Conservation (phyloP, 2,797 vertebrate species). For the Chaetophractus vellerosus region DNA sequence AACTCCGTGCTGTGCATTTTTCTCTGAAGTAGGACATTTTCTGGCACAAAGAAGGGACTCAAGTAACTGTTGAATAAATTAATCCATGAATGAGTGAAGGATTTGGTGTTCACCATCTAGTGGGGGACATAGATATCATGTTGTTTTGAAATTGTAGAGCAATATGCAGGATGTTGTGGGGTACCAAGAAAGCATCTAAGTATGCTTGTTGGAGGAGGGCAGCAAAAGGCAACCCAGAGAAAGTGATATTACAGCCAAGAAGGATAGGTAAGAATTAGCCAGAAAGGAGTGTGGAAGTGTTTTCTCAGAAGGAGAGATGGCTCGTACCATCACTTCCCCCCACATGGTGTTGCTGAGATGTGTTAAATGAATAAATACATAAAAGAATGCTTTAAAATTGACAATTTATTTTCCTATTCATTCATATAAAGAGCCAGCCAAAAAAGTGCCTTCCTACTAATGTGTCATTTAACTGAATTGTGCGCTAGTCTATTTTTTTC, state of each 20-base stretch:
- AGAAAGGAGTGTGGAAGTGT: neutral
- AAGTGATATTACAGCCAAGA: neutral
- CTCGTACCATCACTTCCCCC: neutral
- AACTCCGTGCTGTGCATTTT: neutral
- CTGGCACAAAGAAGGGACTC: neutral
- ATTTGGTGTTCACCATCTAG: neutral
- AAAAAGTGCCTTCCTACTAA: neutral
- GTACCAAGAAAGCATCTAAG: neutral
- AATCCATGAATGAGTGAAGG: neutral
- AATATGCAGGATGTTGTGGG: neutral
- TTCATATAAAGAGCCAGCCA: slow-evolving; percentile 10
- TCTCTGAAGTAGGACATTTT: neutral
- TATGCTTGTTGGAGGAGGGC: neutral
- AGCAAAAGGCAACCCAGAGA: neutral
- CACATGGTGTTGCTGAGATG: neutral
- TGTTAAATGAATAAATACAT: neutral
- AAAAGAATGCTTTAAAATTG: neutral
- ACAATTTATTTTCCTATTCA: slow-evolving; percentile 57
- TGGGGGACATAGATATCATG: neutral
- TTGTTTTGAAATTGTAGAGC: neutral
- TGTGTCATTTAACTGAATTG: slow-evolving; percentile 35
- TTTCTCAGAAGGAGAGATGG: neutral
- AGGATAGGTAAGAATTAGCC: neutral
- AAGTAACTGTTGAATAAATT: neutral
- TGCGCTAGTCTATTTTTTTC: slow-evolving; percentile 24